phyloP scores from a whole-genome alignment of 2,797 vertebrate genomes.

The Melopsittacus undulatus region DNA sequence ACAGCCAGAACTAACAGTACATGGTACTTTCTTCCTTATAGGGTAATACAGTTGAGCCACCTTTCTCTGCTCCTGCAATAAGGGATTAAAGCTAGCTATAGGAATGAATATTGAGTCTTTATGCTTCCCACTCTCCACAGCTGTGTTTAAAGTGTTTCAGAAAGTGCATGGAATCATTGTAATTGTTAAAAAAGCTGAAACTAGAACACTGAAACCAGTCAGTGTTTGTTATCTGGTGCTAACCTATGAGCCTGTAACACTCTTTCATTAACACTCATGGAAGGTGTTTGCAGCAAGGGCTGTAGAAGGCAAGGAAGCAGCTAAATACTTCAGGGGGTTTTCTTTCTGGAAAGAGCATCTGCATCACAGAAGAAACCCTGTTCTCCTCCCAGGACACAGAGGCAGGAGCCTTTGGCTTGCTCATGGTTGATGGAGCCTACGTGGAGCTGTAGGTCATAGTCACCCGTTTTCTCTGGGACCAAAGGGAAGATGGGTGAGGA shows the following conservation, averaged over 20 bases:
- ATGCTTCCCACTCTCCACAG: neutral
- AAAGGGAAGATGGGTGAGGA: neutral
- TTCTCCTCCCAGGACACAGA: neutral
- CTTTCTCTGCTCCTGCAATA: neutral
- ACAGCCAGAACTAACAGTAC: neutral
- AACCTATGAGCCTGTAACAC: neutral
- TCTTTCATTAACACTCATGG: neutral
- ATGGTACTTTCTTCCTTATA: neutral
- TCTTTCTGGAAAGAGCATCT: neutral
- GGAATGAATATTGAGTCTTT: neutral
- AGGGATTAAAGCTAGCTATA: neutral
- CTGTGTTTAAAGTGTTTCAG: neutral
- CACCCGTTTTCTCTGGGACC: neutral
- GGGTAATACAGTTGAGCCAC: neutral
- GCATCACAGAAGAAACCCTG: neutral
- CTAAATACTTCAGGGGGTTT: neutral
- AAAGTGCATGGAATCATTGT: neutral
- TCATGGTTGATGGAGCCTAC: neutral
- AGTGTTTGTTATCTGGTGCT: neutral
- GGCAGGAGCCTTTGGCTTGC: neutral
- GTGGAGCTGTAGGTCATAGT: rapidly evolving
- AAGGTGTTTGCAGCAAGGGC: neutral
- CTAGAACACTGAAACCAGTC: neutral
- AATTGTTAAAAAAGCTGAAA: neutral
- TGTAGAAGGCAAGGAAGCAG: neutral